These are phyloP conservation scores for Oxystoma pomonae DNA, from an alignment of 2,888 invertebrate genomes.

Conservation along the genomic window DNA sequence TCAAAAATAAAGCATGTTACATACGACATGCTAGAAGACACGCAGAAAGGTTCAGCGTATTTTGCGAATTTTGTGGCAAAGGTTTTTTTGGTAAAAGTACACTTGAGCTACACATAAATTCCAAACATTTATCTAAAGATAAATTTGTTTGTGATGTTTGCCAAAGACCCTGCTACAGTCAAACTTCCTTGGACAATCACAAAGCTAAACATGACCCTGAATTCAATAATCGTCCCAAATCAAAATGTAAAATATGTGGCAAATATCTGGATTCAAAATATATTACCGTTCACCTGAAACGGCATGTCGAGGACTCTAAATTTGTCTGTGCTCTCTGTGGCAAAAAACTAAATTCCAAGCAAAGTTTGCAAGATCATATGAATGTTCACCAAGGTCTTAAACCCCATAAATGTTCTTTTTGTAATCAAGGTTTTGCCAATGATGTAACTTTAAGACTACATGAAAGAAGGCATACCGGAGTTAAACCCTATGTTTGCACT, in stretches of 20 bases:
- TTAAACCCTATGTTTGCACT: constrained; percentile 53
- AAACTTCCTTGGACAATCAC: constrained; percentile 31
- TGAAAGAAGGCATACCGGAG: constrained; percentile 51
- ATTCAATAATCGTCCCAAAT: constrained; percentile 16
- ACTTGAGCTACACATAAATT: constrained; percentile 43
- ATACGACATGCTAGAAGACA: constrained; percentile 26
- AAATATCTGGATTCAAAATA: constrained; percentile 18
- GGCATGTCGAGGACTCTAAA: constrained; percentile 43
- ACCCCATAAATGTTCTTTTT: constrained; percentile 50
- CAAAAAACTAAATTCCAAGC: constrained; percentile 48
- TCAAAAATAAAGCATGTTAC: constrained; percentile 37
- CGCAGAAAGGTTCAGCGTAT: constrained; percentile 40
- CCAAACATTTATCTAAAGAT: constrained; percentile 31
- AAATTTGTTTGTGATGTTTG: constrained; percentile 34
- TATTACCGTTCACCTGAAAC: constrained; percentile 31
- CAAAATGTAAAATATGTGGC: not conserved
- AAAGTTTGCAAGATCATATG: constrained; percentile 35
- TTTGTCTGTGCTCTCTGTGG: constrained; percentile 51
- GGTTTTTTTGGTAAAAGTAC: constrained; percentile 31
- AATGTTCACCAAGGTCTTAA: constrained; percentile 44
- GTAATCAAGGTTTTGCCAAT: constrained; percentile 55
- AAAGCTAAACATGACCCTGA: constrained; percentile 29
- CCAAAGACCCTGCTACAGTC: constrained; percentile 32
- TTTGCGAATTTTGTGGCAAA: constrained; percentile 33
- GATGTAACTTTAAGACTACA: constrained; percentile 48